Base-by-base conservation (phyloP, 2,888 invertebrate genomes). In the Hemicrepidius hirtus region DNA sequence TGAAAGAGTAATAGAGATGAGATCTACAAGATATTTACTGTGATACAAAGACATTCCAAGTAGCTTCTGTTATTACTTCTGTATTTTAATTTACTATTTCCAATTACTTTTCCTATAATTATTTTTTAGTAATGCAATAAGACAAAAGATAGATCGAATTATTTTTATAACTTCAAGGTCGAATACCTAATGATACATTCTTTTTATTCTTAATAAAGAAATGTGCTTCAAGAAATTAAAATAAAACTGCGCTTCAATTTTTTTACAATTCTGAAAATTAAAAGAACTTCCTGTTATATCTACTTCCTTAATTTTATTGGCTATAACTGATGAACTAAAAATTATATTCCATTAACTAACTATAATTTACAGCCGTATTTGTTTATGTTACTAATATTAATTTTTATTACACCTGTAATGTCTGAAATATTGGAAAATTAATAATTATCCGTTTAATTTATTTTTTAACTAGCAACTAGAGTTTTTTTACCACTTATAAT, bases 1-100 rank as follows among this genome's bases (percentile, higher is more conserved):
- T 60, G 18, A 24, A 44, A 60, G 60, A 60, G 24, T 20, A 21
- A 21, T 21, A 41, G 44, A n/a, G 57, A 57, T 57, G 41, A 41
- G 28, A 41, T 20, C 60, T 60, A n/a, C 24, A 13, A 13, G 44
- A 28, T 60, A 44, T 60, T 60, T 44, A 44, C 18, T 37, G 53
- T 13, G 28, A 13, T 57, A 37, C 41, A 13, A 16, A 41, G 21
- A 44, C 41, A 24, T 40, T 24, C 32, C 32, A 32, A 32, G 21
- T 18, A 9, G 16, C 35, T 20, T 57, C 57, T 9, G 9, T 37
- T 57, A 35, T 57, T 18, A 16, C 18, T 21, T 40, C 12, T 57
- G 13, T 18, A 18, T 57, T 37, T 37, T 57, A 57, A 35, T 28
- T n/a, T 12, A 32, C 32, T 32, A 32, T n/a, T 0, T 57, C 57